These are phyloP conservation scores for Caenorhabditis sulstoni DNA, from an alignment of 2,888 invertebrate species.

Conservation along the genomic window DNA sequence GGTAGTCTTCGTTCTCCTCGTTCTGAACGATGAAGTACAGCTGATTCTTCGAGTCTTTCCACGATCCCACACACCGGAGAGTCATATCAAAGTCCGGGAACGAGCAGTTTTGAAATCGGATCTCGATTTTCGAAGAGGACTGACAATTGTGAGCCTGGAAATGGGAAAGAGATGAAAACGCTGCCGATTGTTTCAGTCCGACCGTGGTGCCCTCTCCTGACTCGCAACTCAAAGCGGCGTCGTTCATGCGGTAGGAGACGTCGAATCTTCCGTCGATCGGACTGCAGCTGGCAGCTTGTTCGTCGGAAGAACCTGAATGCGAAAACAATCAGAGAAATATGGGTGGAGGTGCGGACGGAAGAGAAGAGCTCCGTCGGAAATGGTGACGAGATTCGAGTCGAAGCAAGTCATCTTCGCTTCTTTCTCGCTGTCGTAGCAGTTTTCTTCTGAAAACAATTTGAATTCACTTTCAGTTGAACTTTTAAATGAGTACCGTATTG, in stretches of 20 bases:
- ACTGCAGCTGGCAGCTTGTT: conserved; percentile 63
- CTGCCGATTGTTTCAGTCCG: not conserved
- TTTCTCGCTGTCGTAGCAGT: conserved; percentile 66
- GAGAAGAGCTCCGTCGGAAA: conserved; percentile 68
- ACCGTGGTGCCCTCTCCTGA: conserved; percentile 63
- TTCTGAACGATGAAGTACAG: conserved; percentile 66
- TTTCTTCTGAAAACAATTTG: conserved; percentile 68
- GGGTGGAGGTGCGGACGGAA: conserved; percentile 50
- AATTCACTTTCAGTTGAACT: no score
- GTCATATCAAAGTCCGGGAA: conserved; percentile 73
- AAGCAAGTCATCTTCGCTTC: conserved; percentile 72
- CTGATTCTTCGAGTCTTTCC: conserved; percentile 53
- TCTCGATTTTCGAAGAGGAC: conserved; percentile 49
- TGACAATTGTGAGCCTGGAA: conserved; percentile 71
- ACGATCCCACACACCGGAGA: conserved; percentile 67
- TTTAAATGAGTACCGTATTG: conserved; percentile 70
- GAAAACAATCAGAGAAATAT: no score
- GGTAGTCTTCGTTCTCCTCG: conserved; percentile 71
- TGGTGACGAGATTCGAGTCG: conserved; percentile 59
- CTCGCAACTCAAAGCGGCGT: conserved; percentile 65
- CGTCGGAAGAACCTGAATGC: conserved; percentile 51
- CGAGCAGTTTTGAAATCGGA: conserved; percentile 71
- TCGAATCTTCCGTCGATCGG: conserved; percentile 69
- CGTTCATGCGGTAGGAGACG: conserved; percentile 65
- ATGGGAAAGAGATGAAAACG: not conserved